Conservation (phyloP, 92 coral and sea anemone genomes). For the Plumapathes pennacea region DNA sequence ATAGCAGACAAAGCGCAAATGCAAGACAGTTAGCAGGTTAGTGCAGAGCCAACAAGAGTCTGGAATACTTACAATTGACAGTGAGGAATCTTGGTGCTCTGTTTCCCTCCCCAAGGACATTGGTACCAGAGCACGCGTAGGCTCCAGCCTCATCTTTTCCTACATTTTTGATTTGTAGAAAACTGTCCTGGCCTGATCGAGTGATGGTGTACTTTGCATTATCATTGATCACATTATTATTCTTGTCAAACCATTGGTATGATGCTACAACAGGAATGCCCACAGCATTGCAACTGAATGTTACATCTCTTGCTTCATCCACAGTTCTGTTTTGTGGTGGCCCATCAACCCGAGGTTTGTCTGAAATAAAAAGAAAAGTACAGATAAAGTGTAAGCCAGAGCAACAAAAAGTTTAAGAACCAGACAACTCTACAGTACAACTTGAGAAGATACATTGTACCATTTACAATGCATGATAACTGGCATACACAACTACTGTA, state of each 20-base stretch:
- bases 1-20: not conserved
- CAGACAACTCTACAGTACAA: conserved; percentile 1
- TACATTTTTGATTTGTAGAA: conserved; percentile 15
- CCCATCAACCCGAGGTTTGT: conserved; percentile 24
- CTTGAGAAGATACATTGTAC: too few relatives aligned
- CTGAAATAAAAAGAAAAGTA: conserved; percentile 9
- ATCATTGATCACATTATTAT: not conserved
- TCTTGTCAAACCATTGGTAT: conserved; percentile 44
- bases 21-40: too few relatives aligned
- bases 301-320: conserved; percentile 8
- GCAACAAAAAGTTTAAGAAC: not conserved
- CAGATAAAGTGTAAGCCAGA: too few relatives aligned
- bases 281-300: conserved; percentile 18
- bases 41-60: too few relatives aligned
- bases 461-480: too few relatives aligned
- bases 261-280: conserved; percentile 22
- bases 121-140: conserved; percentile 62
- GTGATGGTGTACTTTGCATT: not conserved
- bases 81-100: conserved; percentile 27
- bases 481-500: too few relatives aligned
- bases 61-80: conserved; percentile 50
- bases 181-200: not conserved
- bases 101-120: conserved; percentile 52
- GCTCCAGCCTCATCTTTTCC: conserved; percentile 33
- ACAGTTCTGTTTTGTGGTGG: conserved; percentile 19